Evolutionary conservation across 2,113 vertebrate genomes (phyloP).

Genomic region (Cariama cristata): DNA sequence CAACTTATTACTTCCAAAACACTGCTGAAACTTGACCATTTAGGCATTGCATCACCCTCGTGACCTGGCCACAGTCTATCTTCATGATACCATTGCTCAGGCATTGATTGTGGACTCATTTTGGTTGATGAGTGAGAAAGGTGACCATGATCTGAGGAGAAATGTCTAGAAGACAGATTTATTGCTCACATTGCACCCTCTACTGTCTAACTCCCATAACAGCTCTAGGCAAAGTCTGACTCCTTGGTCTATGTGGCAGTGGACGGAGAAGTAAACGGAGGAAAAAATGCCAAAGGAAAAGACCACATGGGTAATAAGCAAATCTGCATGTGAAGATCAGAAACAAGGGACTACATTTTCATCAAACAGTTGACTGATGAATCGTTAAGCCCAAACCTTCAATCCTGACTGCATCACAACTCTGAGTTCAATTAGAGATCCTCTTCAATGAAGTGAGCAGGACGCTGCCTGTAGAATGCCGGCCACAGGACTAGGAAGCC

Average conservation of each 20-base stretch:
- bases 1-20: constrained; percentile 19
- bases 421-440: neutral
- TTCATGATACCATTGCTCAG: neutral
- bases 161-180: neutral
- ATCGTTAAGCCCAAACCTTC: neutral
- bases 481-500: neutral
- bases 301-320: neutral
- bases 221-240: neutral
- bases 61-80: neutral
- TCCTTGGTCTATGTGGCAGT: neutral
- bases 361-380: neutral
- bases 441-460: neutral
- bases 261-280: neutral
- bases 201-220: constrained; percentile 54
- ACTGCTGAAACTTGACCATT: neutral
- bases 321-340: neutral
- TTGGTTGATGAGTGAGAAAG: neutral
- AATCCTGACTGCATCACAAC: neutral
- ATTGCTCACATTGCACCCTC: constrained; percentile 75
- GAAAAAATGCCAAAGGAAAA: neutral
- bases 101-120: neutral
- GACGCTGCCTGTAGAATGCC: neutral
- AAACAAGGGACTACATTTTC: neutral
- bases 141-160: neutral
- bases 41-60: neutral